Evolutionary conservation across 2,797 vertebrate species (phyloP).

Genomic region (Fratercula arctica): DNA sequence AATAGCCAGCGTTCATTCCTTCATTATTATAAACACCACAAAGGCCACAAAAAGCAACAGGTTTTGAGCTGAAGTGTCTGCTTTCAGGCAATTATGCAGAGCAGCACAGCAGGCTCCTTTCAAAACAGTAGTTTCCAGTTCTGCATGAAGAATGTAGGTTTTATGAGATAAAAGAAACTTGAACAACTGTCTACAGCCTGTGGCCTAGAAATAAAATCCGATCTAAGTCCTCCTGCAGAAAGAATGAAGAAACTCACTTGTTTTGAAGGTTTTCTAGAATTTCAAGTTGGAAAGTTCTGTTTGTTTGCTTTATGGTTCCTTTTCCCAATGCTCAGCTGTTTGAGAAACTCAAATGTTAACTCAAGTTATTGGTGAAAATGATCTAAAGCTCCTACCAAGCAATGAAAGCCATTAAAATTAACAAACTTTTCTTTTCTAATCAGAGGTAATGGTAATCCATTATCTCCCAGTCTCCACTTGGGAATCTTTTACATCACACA

Average conservation of each 20-base stretch:
- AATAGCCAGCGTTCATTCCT: slow-evolving; percentile 52
- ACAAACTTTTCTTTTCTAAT: background rate
- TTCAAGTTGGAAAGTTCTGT: slow-evolving; percentile 68
- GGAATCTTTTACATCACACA: background rate
- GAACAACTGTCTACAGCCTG: slow-evolving; percentile 67
- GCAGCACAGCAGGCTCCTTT: slow-evolving; percentile 68
- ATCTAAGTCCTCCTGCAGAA: slow-evolving; percentile 51
- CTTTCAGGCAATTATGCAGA: slow-evolving; percentile 83
- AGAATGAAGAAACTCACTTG: slow-evolving; percentile 72
- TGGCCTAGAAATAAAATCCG: slow-evolving; percentile 76
- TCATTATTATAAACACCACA: slow-evolving; percentile 74
- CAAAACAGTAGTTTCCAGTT: slow-evolving; percentile 72
- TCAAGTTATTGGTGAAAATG: slow-evolving; percentile 1
- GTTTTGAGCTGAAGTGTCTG: slow-evolving; percentile 76
- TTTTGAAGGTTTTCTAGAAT: slow-evolving; percentile 72
- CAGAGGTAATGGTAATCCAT: background rate
- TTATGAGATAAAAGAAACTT: slow-evolving; percentile 74
- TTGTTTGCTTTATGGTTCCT: slow-evolving; percentile 42
- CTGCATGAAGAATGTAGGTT: slow-evolving; percentile 69
- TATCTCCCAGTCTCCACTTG: background rate
- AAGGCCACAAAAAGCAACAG: slow-evolving; percentile 69
- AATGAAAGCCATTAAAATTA: background rate
- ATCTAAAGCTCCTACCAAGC: background rate
- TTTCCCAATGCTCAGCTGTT: background rate
- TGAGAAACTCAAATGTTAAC: background rate